Base-by-base conservation (phyloP, 1,140 invertebrate species). In the Danaus melanippus region DNA sequence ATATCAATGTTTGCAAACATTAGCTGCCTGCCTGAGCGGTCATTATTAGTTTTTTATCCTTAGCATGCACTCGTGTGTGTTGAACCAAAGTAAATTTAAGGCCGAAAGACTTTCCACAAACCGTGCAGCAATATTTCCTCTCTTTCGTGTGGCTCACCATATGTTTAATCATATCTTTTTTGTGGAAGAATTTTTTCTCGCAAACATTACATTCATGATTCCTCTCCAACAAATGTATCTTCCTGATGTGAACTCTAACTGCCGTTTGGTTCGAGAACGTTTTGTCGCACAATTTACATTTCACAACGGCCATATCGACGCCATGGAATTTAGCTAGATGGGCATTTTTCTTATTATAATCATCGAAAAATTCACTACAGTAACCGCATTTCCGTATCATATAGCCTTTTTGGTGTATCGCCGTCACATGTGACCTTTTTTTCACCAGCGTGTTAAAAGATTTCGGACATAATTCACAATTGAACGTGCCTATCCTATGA, bases 101-200 rank as follows among this genome's bases (percentile, higher is more conserved):
- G 0, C 77, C 90, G 69, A 87, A 91, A 66, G 66, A 78, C 53
- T 90, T 90, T 8, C 88, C 87, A 71, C 93, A 95, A 11, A 89
- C 78, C 0, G 88, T 85, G 67, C 88, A 88, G 58, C 91, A 88
- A 68, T 93, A 92, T 5, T 92, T 92, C 48, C 91, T 91, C 60
- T 92, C 89, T 0, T 92, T 92, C 0, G 91, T 92, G 58, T 90
- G 89, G 11, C 66, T 74, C 10, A 80, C 48, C 64, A 86, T 69
- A 58, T 89, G 87, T 10, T 53, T 57, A 0, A 46, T 53, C n/a
- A 71, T 48, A 10, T 53, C 46, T 2, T 46, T 9, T 8, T 17
- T 21, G 9, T 42, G 9, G 42, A 65, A 76, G 32, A 69, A 71
- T 12, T 50, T 56, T 53, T 53, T 66, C 11, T 65, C 64, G 43